A percentile compares a stretch with the other conserved stretches of the same genome.
Evolutionary conservation across 2,888 invertebrate genomes (phyloP).

Genomic region (Catonia carolina): DNA sequence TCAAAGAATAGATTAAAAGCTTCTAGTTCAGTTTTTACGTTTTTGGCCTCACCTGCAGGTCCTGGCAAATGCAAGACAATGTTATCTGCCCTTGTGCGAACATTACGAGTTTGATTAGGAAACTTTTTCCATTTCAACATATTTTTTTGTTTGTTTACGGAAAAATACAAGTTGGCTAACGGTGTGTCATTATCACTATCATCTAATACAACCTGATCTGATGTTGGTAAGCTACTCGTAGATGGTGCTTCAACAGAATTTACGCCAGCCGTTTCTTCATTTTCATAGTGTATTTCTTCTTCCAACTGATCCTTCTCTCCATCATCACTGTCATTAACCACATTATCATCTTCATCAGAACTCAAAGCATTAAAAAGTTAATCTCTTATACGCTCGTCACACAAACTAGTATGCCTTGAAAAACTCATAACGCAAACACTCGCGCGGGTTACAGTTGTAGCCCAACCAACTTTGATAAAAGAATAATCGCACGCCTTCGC

Average conservation of each 20-base stretch:
- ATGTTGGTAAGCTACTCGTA: background rate
- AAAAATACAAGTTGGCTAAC: conserved; percentile 6
- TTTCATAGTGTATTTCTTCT: conserved; percentile 21
- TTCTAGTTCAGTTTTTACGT: conserved; percentile 9
- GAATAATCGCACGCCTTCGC: too few relatives aligned
- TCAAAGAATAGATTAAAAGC: conserved; percentile 12
- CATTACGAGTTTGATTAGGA: conserved; percentile 9
- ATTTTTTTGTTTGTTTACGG: conserved; percentile 7
- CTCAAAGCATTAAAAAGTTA: conserved; percentile 10
- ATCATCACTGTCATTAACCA: conserved; percentile 15
- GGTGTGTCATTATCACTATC: conserved; percentile 20
- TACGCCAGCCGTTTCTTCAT: conserved; percentile 18
- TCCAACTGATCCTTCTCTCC: conserved; percentile 16
- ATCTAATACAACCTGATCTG: conserved; percentile 1
- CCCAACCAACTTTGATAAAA: too few relatives aligned
- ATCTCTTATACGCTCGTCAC: background rate
- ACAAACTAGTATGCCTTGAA: conserved; percentile 10
- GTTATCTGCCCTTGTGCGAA: too few relatives aligned
- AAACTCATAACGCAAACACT: conserved; percentile 15
- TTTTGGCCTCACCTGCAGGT: conserved; percentile 8
- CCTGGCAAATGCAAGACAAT: too few relatives aligned
- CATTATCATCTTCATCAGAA: conserved; percentile 15
- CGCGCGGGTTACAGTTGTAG: conserved; percentile 15
- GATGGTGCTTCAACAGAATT: conserved; percentile 1
- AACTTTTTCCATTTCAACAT: conserved; percentile 15